Evolutionary conservation across 2,888 invertebrate genomes (phyloP), one percentile per base, ranked within the genome.

Genomic region (Liopterus haemorrhoidalis): DNA sequence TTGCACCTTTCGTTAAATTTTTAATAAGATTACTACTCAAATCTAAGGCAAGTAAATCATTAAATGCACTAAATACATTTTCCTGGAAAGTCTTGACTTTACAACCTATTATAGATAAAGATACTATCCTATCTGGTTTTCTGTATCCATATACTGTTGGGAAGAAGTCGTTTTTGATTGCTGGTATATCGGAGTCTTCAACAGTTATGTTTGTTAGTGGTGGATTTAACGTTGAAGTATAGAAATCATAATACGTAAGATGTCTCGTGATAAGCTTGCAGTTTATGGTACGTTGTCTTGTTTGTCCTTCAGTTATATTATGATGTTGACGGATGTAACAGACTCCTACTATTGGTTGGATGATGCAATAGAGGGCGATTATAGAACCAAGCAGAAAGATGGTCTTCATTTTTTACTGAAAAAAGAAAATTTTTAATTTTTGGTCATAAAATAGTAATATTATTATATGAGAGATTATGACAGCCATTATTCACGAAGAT

Each of bases 201-300:
- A 44, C 38, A 18, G 44, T 44, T 14, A 44, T 31, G 11, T 44
- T 44, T 8, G 42, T 42, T 5, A 28, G 42, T 12, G 28, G 19
- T 19, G 24, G 28, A 25, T 28, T 30, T 5, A 30, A 20, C n/a
- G n/a, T n/a, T n/a, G n/a, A n/a, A n/a, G n/a, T n/a, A n/a, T n/a
- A n/a, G 24, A 37, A 30, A 19, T 44, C 44, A 25, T 44, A 37
- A 31, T 37, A 44, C 14, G 44, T 31, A 8, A 44, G 31, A 31
- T 44, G 44, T 3, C 44, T 37, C 6, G 37, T 16, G 2, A 38
- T 5, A 2, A 37, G 37, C 11, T 30, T 37, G 12, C 44, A 44
- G 30, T 37, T 20, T n/a, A 44, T 44, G n/a, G n/a, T n/a, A n/a
- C n/a, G n/a, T n/a, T n/a, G n/a, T n/a, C n/a, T n/a, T n/a, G n/a